Base-by-base conservation (phyloP, 2,797 vertebrate species). In the Rhinogobio ventralis region DNA sequence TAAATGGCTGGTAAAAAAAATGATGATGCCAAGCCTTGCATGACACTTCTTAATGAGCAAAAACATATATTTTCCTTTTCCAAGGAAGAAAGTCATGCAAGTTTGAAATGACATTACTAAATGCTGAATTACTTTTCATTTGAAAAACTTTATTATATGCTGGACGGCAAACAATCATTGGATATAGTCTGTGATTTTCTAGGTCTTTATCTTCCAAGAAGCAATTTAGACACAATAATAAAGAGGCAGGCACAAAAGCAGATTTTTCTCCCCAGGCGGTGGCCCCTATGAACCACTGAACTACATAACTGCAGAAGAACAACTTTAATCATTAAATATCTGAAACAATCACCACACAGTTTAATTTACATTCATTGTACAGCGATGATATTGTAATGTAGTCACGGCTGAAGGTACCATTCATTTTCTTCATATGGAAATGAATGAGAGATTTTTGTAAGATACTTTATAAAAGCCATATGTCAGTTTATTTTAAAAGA, bases 281-380 rank as follows among this genome's bases (percentile, higher is more conserved):
- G 78, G 1, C 49, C 46, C 33, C 5, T 55, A 33, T 69, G 46
- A 81, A 69, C 79, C 20, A 39, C 23, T 36, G 73, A 55, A 25
- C 46, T 67, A 80, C 64, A 55, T 36, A 51, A 53, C 49, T 53
- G 49, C 23, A n/a, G 36, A 81, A 42, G 15, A 81, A 71, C 66
- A 42, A 3, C 15, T 71, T 71, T 45, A 25, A 71, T 81, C 7
- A 55, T 69, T 57, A 57, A 53, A 72, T 46, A 45, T 57, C 36
- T 45, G 33, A 7, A 60, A 30, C 20, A 25, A 67, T 14, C 13
- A 6, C 17, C 36, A 71, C 33, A 30, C 30, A 36, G 23, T 71
- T 39, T 74, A 11, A 51, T 73, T 20, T 15, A 28, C 60, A 28
- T 28, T 62, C 60, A 30, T 20, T 51, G 46, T 6, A 51, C 60